Evolutionary conservation across 2,888 invertebrate genomes (phyloP).

Genomic region (Agelastica alni): DNA sequence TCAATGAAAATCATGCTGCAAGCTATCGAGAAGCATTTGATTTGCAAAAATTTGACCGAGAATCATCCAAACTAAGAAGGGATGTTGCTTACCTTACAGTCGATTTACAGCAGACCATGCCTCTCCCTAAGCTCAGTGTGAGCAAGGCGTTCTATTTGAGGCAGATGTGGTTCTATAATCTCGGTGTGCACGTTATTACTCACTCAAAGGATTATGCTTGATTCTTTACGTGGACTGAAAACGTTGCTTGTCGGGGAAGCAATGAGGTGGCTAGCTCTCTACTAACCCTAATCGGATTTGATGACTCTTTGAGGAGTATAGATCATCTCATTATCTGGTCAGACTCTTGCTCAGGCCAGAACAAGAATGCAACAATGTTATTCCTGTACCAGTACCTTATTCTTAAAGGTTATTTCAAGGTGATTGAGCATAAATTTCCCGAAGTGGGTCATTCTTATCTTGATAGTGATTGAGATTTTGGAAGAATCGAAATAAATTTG

Average conservation of each 20-base stretch:
- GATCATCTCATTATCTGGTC: constrained; percentile 33
- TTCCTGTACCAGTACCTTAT: constrained; percentile 39
- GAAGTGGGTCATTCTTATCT: constrained; percentile 46
- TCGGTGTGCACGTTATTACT: constrained; percentile 30
- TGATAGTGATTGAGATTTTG: constrained; percentile 49
- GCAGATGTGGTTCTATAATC: constrained; percentile 38
- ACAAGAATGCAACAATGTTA: constrained; percentile 41
- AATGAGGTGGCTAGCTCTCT: constrained; percentile 1
- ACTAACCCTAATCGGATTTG: not conserved
- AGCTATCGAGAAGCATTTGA: constrained; percentile 23
- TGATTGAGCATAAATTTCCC: constrained; percentile 47
- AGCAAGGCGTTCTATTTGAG: constrained; percentile 35
- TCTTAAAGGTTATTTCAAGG: constrained; percentile 39
- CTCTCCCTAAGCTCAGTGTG: constrained; percentile 34
- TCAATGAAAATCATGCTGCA: constrained; percentile 14
- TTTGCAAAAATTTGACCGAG: constrained; percentile 20
- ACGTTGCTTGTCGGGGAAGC: constrained; percentile 16
- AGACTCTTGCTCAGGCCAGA: constrained; percentile 45
- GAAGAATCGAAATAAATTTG: constrained; percentile 43
- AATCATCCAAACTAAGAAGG: too few species aligned
- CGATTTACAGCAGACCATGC: constrained; percentile 37
- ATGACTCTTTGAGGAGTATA: not conserved
- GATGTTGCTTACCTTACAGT: constrained; percentile 34
- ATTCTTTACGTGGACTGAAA: constrained; percentile 42
- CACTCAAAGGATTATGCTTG: not conserved